Conservation (phyloP, 2,888 invertebrate genomes). For the Leucophenga montana region DNA sequence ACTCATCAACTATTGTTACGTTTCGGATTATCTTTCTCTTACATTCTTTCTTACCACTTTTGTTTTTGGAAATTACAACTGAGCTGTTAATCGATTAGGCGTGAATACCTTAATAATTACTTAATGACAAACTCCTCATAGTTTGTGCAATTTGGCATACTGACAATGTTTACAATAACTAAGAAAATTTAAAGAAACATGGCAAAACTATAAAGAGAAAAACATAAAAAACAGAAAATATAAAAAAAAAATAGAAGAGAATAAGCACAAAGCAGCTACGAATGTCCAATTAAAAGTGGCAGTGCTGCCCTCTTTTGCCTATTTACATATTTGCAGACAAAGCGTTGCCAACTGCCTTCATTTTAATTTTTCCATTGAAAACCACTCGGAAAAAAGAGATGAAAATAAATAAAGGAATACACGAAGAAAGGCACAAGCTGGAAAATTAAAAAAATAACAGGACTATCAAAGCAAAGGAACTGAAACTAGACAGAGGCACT, state of each 20-base stretch:
- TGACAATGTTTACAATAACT: too few species aligned
- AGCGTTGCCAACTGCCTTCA: conserved; percentile 9
- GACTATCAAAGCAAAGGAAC: background rate
- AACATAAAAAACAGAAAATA: too few species aligned
- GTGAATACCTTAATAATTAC: too few species aligned
- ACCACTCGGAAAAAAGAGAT: background rate
- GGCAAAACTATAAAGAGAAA: too few species aligned
- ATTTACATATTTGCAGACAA: conserved; percentile 21
- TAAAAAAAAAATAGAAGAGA: background rate
- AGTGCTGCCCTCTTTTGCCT: background rate
- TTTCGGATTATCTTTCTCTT: too few species aligned
- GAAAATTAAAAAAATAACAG: background rate
- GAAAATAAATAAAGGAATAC: conserved; percentile 4
- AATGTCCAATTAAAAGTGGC: conserved; percentile 20
- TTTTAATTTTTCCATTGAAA: conserved; percentile 23
- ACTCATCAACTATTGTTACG: too few species aligned
- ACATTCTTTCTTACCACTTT: too few species aligned
- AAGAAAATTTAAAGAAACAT: background rate
- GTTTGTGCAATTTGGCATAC: too few species aligned
- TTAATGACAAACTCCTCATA: too few species aligned
- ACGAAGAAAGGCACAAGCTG: conserved; percentile 7
- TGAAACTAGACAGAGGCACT: background rate
- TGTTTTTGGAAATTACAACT: too few species aligned
- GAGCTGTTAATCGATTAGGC: too few species aligned
- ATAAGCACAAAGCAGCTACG: background rate